These are phyloP conservation scores for Batillaria attramentaria DNA, from an alignment of 1,140 invertebrate genomes.

Conservation along the genomic window DNA sequence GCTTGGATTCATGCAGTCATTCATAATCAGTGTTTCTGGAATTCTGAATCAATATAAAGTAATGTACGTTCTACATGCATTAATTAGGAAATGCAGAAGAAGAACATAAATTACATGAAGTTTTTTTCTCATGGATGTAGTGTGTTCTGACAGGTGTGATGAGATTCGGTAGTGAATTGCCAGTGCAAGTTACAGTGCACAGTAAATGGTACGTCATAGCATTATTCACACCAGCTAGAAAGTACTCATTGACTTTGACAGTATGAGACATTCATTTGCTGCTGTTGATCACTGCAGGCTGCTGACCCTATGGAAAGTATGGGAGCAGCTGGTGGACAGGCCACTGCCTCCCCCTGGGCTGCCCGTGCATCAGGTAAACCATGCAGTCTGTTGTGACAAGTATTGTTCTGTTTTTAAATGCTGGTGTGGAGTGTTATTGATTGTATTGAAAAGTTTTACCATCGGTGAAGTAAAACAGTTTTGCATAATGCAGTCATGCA, in stretches of 20 bases:
- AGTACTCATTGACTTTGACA: not conserved
- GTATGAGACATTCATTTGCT: not conserved
- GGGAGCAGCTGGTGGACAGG: slow-evolving; percentile 30
- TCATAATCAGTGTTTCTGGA: no score
- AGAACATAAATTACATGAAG: not conserved
- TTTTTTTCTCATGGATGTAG: slow-evolving; percentile 1
- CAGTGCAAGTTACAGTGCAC: not conserved
- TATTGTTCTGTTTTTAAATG: no score
- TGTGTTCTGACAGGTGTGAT: not conserved
- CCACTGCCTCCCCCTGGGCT: slow-evolving; percentile 57
- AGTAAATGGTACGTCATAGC: not conserved
- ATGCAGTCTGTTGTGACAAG: not conserved
- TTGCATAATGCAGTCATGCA: not conserved
- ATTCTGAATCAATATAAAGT: not conserved
- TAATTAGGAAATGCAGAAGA: not conserved
- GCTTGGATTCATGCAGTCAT: not conserved
- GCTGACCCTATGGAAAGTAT: slow-evolving; percentile 52
- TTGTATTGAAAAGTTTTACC: not conserved
- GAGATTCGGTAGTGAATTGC: not conserved
- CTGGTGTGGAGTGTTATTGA: no score
- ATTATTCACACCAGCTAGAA: not conserved
- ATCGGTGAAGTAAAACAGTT: not conserved
- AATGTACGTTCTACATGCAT: no score
- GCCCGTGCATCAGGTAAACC: slow-evolving; percentile 53
- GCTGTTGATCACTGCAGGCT: slow-evolving; percentile 43